Evolutionary conservation across 2,113 vertebrate genomes (phyloP), one percentile per base, ranked within the genome.

Genomic region (Ahaetulla prasina): DNA sequence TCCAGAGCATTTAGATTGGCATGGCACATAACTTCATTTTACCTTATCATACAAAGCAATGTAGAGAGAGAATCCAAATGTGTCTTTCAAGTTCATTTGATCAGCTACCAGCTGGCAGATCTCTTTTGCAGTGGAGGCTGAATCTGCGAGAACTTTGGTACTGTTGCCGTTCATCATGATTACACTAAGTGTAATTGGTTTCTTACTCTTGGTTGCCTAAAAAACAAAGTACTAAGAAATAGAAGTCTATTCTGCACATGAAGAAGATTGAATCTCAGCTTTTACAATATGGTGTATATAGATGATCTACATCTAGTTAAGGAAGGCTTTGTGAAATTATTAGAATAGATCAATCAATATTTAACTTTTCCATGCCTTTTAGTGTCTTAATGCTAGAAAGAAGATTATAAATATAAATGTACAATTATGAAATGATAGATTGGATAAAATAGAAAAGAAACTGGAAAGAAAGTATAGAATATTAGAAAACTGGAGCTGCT

Each of bases 41-140:
- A 99, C 99, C 98, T 99, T 99, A 95, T 99, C 98, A 92, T 99
- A 99, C 85, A 99, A 96, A 3, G 98, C 98, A 8, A 99, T 97
- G 57, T 99, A 99, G 93, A 99, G 96, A 0, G 99, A 99, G 95
- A 99, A 99, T 23, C 99, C 99, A 91, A 99, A 98, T 0, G 96
- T 93, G 95, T 99, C 99, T 8, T 96, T 97, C 94, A 99, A 97
- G 68, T 97, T 97, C 92, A 96, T 94, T 96, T 98, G 98, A 92
- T 96, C 97, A 88, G 98, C 97, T 5, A 99, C 95, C 84, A 97
- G 91, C 23, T 97, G 96, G 94, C 99, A 99, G 95, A 99, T 96
- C 94, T 99, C 99, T 95, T 92, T 97, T 30, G 99, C 98, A 0
- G 97, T 99, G 9, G 99, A 98, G 22, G 99, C 98, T 0, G 99